Percentiles rank a stretch among this genome's conserved stretches.
phyloP scores from a whole-genome alignment of 2,888 invertebrate genomes.

The Watsonalla binaria region DNA sequence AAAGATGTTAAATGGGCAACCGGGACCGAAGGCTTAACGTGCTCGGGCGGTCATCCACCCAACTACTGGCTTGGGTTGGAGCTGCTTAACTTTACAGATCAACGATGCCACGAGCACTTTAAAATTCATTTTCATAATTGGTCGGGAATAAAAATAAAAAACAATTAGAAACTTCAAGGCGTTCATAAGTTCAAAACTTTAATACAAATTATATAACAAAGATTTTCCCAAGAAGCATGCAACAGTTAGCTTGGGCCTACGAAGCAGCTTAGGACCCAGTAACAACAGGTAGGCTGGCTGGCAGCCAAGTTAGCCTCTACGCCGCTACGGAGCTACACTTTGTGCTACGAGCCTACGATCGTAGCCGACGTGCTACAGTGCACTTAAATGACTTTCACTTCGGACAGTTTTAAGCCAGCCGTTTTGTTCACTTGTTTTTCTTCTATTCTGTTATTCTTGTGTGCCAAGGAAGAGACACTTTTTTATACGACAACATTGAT shows the following conservation, averaged over 20 bases:
- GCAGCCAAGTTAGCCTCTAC: slow-evolving; percentile 53
- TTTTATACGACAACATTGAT: no score
- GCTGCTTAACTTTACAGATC: no score
- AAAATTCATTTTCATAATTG: no score
- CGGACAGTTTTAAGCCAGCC: slow-evolving; percentile 28
- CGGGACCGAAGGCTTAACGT: no score
- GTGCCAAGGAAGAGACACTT: neutral
- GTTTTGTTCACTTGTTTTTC: slow-evolving; percentile 6
- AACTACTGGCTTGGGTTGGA: no score
- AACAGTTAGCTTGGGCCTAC: slow-evolving; percentile 41
- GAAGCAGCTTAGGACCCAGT: slow-evolving; percentile 42
- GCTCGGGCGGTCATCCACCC: no score
- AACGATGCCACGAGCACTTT: no score
- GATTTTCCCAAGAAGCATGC: slow-evolving; percentile 32
- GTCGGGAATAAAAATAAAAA: no score
- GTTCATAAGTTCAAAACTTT: neutral
- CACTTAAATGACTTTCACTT: slow-evolving; percentile 39
- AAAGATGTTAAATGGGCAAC: no score
- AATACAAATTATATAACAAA: neutral
- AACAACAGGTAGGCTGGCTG: slow-evolving; percentile 73
- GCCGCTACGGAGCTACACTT: slow-evolving; percentile 35
- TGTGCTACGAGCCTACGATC: slow-evolving; percentile 47
- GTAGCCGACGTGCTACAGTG: slow-evolving; percentile 31
- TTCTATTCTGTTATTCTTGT: neutral
- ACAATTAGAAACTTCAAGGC: no score